Evolutionary conservation across 2,797 vertebrate species (phyloP).

Genomic region (Nasua narica): DNA sequence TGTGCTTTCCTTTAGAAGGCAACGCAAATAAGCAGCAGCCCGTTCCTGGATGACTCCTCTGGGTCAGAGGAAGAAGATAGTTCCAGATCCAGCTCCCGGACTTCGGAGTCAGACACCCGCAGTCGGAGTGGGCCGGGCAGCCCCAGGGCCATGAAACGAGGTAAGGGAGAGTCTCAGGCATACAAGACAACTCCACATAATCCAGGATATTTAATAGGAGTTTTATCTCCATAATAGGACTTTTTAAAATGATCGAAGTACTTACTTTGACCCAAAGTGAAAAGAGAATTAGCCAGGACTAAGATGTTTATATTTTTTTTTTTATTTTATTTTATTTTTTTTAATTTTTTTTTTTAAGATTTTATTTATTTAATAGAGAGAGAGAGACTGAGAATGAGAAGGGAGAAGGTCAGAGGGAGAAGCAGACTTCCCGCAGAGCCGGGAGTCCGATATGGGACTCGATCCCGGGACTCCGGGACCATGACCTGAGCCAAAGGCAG

Average conservation of each 20-base stretch:
- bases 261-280: not conserved
- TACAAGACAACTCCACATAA: not conserved
- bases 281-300: not conserved
- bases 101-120: slow-evolving; percentile 87
- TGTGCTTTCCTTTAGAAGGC: slow-evolving; percentile 89
- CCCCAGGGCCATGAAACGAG: slow-evolving; percentile 93
- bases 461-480: no score
- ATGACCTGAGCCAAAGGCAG: no score
- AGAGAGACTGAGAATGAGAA: no score
- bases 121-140: slow-evolving; percentile 90
- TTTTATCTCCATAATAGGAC: not conserved
- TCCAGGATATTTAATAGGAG: not conserved
- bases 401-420: no score
- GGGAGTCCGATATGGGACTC: no score
- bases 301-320: not conserved
- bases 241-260: not conserved
- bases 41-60: slow-evolving; percentile 91
- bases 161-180: slow-evolving; percentile 74
- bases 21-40: slow-evolving; percentile 92
- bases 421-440: no score
- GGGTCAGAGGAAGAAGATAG: slow-evolving; percentile 95
- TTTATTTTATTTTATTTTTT: no score
- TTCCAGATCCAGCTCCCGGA: slow-evolving; percentile 89
- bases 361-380: no score
- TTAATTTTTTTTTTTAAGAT: no score